phyloP scores from a whole-genome alignment of 2,113 vertebrate genomes.

The Lampris incognitus region DNA sequence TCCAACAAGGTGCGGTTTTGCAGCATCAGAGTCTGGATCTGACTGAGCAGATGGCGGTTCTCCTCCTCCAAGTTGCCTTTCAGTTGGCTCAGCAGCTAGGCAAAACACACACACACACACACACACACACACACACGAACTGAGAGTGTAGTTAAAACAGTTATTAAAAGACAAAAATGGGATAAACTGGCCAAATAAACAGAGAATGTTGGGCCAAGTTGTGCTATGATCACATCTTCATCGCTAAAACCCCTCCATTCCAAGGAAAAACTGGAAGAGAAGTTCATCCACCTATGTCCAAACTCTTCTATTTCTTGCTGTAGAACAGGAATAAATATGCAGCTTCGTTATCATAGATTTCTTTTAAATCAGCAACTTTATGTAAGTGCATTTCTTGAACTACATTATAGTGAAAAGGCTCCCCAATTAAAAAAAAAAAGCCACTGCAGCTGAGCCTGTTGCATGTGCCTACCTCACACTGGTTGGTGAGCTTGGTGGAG shows the following conservation, averaged over 20 bases:
- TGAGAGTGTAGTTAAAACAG: background rate
- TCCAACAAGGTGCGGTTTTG: constrained; percentile 96
- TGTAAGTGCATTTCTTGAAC: too few relatives aligned
- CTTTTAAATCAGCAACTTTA: too few relatives aligned
- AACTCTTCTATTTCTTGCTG: too few relatives aligned
- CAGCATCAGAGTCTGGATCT: constrained; percentile 97
- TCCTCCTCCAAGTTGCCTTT: constrained; percentile 98
- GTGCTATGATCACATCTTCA: too few relatives aligned
- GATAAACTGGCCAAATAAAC: too few relatives aligned
- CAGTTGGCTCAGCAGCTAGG: constrained; percentile 92
- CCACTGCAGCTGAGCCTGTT: background rate
- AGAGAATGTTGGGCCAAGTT: too few relatives aligned
- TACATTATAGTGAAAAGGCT: too few relatives aligned
- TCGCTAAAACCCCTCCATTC: too few relatives aligned
- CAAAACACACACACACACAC: background rate
- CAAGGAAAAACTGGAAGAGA: too few relatives aligned
- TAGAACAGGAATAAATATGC: too few relatives aligned
- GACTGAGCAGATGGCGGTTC: constrained; percentile 94
- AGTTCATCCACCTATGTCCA: too few relatives aligned
- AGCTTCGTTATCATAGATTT: too few relatives aligned
- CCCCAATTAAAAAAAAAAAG: background rate
- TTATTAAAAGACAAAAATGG: background rate
- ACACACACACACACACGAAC: background rate
- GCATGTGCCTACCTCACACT: constrained; percentile 89
- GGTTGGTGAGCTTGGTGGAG: constrained; percentile 93